Base-by-base conservation (phyloP, 2,113 vertebrate species). In the Amia ocellicauda region DNA sequence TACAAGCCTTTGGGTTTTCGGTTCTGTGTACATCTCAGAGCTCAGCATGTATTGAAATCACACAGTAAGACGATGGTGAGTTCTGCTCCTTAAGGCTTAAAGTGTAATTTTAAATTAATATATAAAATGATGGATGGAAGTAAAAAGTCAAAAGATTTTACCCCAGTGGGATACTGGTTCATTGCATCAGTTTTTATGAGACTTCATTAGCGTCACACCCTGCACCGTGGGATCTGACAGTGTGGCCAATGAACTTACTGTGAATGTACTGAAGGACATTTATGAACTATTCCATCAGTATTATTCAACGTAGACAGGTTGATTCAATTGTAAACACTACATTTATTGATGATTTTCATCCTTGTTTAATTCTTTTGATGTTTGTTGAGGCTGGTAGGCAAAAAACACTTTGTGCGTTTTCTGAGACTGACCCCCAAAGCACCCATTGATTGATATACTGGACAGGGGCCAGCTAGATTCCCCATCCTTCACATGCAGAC, bases 391-490 rank as follows among this genome's bases (percentile, higher is more conserved):
- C 4, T 43, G 31, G 24, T 59, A 31, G 36, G 57, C 31, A 59
- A 76, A 74, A 73, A 74, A 69, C 69, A 53, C 76, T 77, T 66
- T 71, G 70, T 69, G 73, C 80, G 83, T 81, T 36, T 80, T 80
- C 78, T 66, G 51, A 69, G 67, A 58, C 22, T 22, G 66, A 75
- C 78, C 60, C 66, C 49, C 29, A 65, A 79, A 73, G 66, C 45
- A 66, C 43, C 36, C 47, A 40, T 73, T 76, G 74, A 79, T 82
- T 64, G 75, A 74, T 59, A 66, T 58, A 66, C 62, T 84, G 83
- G 81, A 83, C 62, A 41, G 19, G 13, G 50, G 80, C 79, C 83
- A 83, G 62, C 53, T 40, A 63, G n/a, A n/a, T n/a, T n/a, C n/a
- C n/a, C n/a, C n/a, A n/a, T n/a, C n/a, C n/a, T n/a, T n/a, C n/a